These are phyloP conservation scores for Columba livia DNA, from an alignment of 2,113 vertebrate genomes.

Conservation along the genomic window DNA sequence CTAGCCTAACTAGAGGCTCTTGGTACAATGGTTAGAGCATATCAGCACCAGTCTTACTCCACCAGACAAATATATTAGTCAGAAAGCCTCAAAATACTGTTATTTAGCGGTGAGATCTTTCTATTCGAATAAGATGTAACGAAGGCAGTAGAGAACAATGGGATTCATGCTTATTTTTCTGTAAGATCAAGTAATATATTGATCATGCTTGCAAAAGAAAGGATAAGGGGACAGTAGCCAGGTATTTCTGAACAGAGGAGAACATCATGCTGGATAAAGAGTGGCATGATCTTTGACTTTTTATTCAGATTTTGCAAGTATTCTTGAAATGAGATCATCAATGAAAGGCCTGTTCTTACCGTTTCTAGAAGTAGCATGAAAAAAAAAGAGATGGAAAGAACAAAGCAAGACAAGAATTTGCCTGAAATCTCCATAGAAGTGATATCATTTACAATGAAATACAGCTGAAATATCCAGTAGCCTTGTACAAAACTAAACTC, in stretches of 20 bases:
- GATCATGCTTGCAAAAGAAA: neutral
- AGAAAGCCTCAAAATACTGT: neutral
- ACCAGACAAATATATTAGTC: neutral
- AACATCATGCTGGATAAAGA: neutral
- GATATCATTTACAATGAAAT: neutral
- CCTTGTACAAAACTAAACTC: neutral
- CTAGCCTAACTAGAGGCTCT: neutral
- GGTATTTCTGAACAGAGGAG: neutral
- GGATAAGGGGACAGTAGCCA: neutral
- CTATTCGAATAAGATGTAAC: neutral
- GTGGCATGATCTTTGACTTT: neutral
- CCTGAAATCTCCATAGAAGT: neutral
- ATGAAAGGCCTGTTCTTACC: neutral
- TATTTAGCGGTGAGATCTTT: neutral
- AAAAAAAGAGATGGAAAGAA: neutral
- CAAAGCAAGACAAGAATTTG: neutral
- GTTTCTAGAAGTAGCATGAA: neutral
- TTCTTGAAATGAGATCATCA: neutral
- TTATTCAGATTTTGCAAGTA: neutral
- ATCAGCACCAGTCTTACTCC: neutral
- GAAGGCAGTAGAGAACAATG: neutral
- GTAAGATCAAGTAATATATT: neutral
- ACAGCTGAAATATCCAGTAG: neutral
- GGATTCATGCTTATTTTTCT: neutral
- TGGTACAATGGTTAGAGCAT: neutral